Evolutionary conservation across 2,888 invertebrate species (phyloP).

Genomic region (Xylota segnis): DNA sequence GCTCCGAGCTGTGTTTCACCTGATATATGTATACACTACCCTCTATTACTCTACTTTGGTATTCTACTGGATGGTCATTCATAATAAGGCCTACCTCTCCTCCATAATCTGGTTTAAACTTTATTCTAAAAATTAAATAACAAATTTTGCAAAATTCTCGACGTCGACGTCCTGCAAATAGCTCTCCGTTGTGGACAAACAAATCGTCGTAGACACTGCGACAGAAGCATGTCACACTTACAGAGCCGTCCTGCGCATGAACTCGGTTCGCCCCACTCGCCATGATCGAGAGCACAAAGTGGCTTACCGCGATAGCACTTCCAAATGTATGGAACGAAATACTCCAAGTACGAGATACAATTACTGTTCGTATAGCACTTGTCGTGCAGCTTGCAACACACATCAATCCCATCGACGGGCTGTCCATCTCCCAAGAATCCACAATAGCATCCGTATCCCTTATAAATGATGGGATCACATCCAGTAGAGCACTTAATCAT

Average conservation of each 20-base stretch:
- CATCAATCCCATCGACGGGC: constrained; percentile 91
- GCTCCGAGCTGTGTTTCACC: too few species aligned
- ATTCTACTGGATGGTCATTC: too few species aligned
- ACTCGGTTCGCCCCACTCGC: constrained; percentile 86
- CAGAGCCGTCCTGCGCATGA: constrained; percentile 92
- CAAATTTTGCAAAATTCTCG: constrained; percentile 90
- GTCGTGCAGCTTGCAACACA: constrained; percentile 94
- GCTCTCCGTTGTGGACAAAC: constrained; percentile 90
- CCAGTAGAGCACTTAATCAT: constrained; percentile 94
- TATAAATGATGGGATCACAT: constrained; percentile 92
- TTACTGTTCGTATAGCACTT: constrained; percentile 92
- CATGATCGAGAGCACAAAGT: constrained; percentile 88
- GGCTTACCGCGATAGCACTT: constrained; percentile 92
- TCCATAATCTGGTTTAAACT: not conserved
- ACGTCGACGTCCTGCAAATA: constrained; percentile 90
- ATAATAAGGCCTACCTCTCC: too few species aligned
- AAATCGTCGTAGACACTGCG: constrained; percentile 91
- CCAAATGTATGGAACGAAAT: constrained; percentile 95
- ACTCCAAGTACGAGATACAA: constrained; percentile 92
- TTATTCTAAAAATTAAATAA: constrained; percentile 82
- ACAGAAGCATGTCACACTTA: constrained; percentile 92
- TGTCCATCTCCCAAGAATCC: constrained; percentile 93
- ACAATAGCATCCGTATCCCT: constrained; percentile 96
- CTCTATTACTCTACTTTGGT: too few species aligned
- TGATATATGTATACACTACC: too few species aligned